phyloP scores from a whole-genome alignment of 2,888 invertebrate species.

The Lucinisca nassula region DNA sequence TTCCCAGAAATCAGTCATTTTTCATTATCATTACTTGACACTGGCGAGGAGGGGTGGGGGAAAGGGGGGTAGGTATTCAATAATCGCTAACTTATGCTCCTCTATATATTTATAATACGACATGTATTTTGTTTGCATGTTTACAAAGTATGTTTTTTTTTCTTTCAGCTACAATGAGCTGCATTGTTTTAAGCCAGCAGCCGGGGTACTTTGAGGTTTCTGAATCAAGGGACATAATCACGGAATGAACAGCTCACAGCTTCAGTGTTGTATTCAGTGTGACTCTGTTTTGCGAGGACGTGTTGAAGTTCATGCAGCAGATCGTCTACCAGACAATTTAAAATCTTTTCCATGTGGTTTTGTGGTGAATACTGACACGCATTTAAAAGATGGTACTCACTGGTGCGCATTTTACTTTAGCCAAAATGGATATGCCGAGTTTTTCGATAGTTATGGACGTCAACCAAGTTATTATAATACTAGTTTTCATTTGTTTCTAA shows the following conservation, averaged over 20 bases:
- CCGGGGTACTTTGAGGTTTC: slow-evolving; percentile 33
- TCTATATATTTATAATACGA: neutral
- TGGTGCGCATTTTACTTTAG: slow-evolving; percentile 30
- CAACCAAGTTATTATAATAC: neutral
- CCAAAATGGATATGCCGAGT: neutral
- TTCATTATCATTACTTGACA: too few relatives aligned
- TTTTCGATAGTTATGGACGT: neutral
- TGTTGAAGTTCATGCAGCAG: slow-evolving; percentile 29
- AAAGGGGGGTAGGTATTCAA: too few relatives aligned
- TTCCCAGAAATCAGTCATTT: neutral
- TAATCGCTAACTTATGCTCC: neutral
- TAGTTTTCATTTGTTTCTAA: neutral
- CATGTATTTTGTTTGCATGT: neutral
- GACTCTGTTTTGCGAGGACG: slow-evolving; percentile 6
- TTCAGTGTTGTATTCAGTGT: slow-evolving; percentile 26
- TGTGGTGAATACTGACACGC: slow-evolving; percentile 33
- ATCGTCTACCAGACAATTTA: slow-evolving; percentile 11
- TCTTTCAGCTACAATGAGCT: slow-evolving; percentile 25
- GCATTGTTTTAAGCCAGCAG: slow-evolving; percentile 24
- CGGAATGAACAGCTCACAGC: slow-evolving; percentile 37
- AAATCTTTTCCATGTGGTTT: slow-evolving; percentile 7
- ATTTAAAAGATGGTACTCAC: slow-evolving; percentile 7
- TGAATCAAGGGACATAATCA: slow-evolving; percentile 22
- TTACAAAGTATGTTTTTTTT: neutral
- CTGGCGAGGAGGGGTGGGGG: too few relatives aligned